phyloP scores from a whole-genome alignment of 2,113 vertebrate species.

The Macheiramphus alcinus region DNA sequence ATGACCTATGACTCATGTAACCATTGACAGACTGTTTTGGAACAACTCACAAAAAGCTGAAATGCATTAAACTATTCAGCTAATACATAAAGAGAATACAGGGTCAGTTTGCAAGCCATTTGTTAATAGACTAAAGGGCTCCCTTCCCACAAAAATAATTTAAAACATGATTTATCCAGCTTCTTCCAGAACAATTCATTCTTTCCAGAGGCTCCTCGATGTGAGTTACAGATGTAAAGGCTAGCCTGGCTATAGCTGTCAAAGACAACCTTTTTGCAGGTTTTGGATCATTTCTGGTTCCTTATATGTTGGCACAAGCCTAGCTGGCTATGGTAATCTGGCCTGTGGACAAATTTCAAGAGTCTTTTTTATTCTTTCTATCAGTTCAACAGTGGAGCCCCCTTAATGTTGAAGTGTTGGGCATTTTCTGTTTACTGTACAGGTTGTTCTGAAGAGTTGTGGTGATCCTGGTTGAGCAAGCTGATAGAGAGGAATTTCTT shows the following conservation, averaged over 20 bases:
- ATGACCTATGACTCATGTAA: slow-evolving; percentile 56
- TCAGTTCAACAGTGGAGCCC: neutral
- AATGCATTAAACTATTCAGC: slow-evolving; percentile 46
- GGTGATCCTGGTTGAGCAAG: neutral
- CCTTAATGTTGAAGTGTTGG: neutral
- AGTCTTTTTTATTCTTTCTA: neutral
- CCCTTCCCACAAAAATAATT: slow-evolving; percentile 55
- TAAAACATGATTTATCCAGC: slow-evolving; percentile 42
- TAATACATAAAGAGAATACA: slow-evolving; percentile 58
- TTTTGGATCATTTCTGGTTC: neutral
- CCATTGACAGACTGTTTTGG: slow-evolving; percentile 56
- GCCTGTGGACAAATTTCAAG: neutral
- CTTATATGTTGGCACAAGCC: neutral
- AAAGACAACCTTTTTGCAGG: neutral
- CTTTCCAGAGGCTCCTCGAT: neutral
- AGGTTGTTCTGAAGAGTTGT: neutral
- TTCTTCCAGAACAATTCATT: slow-evolving; percentile 52
- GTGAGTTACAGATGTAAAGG: neutral
- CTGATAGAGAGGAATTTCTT: neutral
- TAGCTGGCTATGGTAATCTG: neutral
- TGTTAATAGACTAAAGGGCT: slow-evolving; percentile 49
- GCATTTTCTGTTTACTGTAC: neutral
- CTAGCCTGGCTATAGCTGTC: neutral
- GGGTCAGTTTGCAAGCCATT: slow-evolving; percentile 50
- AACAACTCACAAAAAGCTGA: slow-evolving; percentile 46